Percentiles rank a stretch among this genome's conserved stretches.
phyloP scores from a whole-genome alignment of 1,140 invertebrate species.

The Drosophila nannoptera region DNA sequence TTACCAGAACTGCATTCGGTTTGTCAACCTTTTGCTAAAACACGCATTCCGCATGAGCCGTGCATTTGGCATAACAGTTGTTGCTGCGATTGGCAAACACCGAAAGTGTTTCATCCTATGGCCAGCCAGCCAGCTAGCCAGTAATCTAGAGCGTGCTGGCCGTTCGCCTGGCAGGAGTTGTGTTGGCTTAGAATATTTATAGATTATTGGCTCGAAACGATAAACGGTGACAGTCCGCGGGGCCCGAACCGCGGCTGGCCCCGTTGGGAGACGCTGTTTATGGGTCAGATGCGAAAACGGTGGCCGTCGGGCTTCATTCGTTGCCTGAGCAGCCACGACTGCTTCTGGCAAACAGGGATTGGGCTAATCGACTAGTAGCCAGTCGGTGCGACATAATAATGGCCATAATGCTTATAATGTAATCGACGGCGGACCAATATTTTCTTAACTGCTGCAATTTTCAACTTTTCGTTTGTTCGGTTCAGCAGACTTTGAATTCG shows the following conservation, averaged over 20 bases:
- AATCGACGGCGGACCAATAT: conserved; percentile 48
- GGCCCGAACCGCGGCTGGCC: conserved; percentile 26
- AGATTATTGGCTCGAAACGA: conserved; percentile 55
- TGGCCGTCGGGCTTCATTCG: neutral
- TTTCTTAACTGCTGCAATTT: conserved; percentile 51
- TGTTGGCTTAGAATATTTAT: conserved; percentile 67
- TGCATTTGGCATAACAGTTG: too few relatives aligned
- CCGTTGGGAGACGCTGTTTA: conserved; percentile 45
- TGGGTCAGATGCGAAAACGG: conserved; percentile 38
- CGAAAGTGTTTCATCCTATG: conserved; percentile 2
- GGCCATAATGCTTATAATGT: conserved; percentile 61
- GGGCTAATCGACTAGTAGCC: conserved; percentile 30
- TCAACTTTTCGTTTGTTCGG: conserved; percentile 40
- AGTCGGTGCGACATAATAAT: conserved; percentile 54
- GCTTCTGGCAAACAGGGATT: conserved; percentile 24
- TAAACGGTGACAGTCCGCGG: conserved; percentile 12
- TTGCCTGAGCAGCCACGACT: conserved; percentile 31
- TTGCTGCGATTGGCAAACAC: neutral
- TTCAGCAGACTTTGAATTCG: conserved; percentile 11
- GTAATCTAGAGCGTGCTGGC: conserved; percentile 13
- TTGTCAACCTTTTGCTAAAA: too few relatives aligned
- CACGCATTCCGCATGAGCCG: too few relatives aligned
- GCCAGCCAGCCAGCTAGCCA: neutral
- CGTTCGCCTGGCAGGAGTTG: conserved; percentile 64
- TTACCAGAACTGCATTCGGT: too few relatives aligned